Evolutionary conservation across 2,113 vertebrate species (phyloP), one percentile per base, ranked within the genome.

Genomic region (Elanus axillaris): DNA sequence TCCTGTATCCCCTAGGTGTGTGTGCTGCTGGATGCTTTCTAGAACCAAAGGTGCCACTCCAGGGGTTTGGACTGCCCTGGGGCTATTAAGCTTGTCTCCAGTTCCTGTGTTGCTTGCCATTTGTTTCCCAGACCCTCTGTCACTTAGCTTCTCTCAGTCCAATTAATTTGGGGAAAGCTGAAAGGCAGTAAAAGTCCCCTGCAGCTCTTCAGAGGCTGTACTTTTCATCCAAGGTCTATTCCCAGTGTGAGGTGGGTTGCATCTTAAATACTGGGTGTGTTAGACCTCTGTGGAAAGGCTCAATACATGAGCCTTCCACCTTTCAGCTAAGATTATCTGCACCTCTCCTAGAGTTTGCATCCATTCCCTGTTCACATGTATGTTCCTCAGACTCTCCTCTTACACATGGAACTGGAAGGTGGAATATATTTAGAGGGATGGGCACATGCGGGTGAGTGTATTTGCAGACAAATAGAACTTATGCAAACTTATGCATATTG

Each of bases 401-500:
- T 19, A 4, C 1, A 10, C 20, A 0, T 34, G 66, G 63, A 29
- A 27, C 42, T 73, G 62, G 60, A 47, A 40, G 50, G 19, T 47
- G 75, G 32, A 10, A 11, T 22, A 5, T 20, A 2, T 1, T 1
- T 52, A 13, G 52, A 11, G 52, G 59, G 50, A 16, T 34, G 63
- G 11, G 11, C 21, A 4, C 20, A 1, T 3, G 40, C 64, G 31
- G 10, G 10, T 0, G 0, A 69, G 43, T 6, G 3, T 31, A 5
- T 66, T 73, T 77, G 64, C 34, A 47, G 40, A 63, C 47, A 75
- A 16, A 36, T 6, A 52, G 29, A 62, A 26, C 20, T 80, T 71
- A 2, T 2, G 14, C 31, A 36, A 25, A 40, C 27, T 47, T 59
- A 23, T 69, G 7, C 10, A 1, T 26, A 3, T 42, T 68, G 20